phyloP scores from a whole-genome alignment of 2,113 vertebrate genomes.

The Pseudorectes ferrugineus region DNA sequence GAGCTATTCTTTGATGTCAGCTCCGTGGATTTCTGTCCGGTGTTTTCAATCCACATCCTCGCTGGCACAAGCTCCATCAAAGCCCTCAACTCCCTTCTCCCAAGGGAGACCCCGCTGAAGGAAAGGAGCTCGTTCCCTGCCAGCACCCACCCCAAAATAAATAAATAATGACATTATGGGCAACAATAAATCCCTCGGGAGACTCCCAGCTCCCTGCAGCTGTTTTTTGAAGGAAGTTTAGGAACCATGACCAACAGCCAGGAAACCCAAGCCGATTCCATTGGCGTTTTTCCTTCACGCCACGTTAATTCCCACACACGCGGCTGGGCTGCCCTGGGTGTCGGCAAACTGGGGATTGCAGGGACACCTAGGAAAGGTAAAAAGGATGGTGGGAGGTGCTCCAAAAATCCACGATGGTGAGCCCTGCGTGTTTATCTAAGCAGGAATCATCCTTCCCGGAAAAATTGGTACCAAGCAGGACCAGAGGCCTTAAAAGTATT shows the following conservation, averaged over 20 bases:
- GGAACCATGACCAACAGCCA: background rate
- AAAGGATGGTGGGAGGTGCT: background rate
- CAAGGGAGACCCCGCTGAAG: background rate
- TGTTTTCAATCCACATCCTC: background rate
- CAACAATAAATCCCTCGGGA: background rate
- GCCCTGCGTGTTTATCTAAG: rapidly evolving
- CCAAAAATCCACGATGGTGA: background rate
- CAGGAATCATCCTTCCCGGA: background rate
- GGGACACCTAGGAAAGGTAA: background rate
- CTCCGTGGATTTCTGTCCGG: background rate
- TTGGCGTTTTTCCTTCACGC: background rate
- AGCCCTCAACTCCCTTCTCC: background rate
- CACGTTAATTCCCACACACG: background rate
- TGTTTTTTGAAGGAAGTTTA: conserved; percentile 3
- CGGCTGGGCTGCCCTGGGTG: background rate
- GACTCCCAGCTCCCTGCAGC: background rate
- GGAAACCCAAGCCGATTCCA: background rate
- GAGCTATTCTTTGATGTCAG: background rate
- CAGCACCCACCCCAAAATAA: background rate
- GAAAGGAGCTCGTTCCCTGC: background rate
- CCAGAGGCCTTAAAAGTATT: background rate
- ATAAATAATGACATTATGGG: background rate
- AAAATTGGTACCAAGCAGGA: background rate
- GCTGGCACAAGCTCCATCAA: background rate
- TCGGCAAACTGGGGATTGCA: background rate